phyloP scores from a whole-genome alignment of 2,113 vertebrate genomes.

The Cheirogaleus medius region DNA sequence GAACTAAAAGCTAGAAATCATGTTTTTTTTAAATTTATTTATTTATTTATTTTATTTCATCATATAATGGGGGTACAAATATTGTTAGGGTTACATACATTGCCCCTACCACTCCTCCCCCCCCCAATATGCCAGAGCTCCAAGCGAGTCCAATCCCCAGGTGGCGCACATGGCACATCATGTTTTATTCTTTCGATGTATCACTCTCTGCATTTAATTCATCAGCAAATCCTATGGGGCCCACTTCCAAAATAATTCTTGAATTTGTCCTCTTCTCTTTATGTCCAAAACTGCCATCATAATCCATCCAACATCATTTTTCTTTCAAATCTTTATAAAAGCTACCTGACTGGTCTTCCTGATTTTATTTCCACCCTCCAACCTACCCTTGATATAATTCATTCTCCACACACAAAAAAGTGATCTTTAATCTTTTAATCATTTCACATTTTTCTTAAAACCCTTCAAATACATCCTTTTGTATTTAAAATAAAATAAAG shows the following conservation, averaged over 20 bases:
- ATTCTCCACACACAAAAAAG: neutral
- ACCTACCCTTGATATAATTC: neutral
- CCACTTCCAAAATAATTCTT: neutral
- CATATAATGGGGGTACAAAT: too few relatives aligned
- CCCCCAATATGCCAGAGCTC: too few relatives aligned
- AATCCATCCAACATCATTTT: neutral
- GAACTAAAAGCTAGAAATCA: neutral
- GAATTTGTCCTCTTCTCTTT: neutral
- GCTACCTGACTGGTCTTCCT: neutral
- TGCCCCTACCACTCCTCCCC: too few relatives aligned
- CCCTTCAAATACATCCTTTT: neutral
- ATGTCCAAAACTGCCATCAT: neutral
- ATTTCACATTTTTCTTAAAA: neutral
- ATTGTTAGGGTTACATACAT: too few relatives aligned
- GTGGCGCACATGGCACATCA: too few relatives aligned
- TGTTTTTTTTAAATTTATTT: too few relatives aligned
- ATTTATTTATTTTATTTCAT: too few relatives aligned
- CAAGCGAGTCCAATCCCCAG: too few relatives aligned
- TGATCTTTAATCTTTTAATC: neutral
- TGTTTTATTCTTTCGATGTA: neutral
- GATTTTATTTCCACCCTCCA: neutral
- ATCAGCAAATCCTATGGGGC: neutral
- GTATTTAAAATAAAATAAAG: neutral
- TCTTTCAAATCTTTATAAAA: neutral
- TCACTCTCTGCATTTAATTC: neutral